These are phyloP conservation scores for Silurus asotus DNA, from an alignment of 2,113 vertebrate genomes.

Conservation along the genomic window DNA sequence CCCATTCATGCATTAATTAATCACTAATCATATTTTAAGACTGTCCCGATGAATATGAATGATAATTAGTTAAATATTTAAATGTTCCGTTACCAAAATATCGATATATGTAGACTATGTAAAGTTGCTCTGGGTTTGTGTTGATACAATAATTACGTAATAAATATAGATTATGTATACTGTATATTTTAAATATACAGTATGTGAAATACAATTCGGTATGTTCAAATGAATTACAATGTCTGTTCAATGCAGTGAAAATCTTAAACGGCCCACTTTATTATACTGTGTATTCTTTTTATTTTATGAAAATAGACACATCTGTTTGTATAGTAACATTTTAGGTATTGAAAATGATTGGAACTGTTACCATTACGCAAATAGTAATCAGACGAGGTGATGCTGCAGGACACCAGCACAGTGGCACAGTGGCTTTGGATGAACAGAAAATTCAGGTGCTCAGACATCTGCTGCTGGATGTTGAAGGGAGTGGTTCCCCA, in stretches of 20 bases:
- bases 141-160: background rate
- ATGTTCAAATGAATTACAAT: background rate
- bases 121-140: background rate
- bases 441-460: background rate
- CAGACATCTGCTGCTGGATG: slow-evolving; percentile 27
- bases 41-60: background rate
- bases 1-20: too few relatives aligned
- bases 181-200: background rate
- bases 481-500: background rate
- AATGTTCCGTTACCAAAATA: background rate
- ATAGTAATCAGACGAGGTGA: background rate
- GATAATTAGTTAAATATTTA: background rate
- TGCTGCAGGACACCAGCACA: background rate
- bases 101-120: background rate
- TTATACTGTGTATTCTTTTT: background rate
- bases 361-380: background rate
- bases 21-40: background rate
- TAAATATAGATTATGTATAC: background rate
- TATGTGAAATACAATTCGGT: background rate
- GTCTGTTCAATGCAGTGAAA: background rate
- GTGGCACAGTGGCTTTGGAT: background rate
- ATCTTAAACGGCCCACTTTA: background rate
- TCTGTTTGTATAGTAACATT: background rate
- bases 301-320: background rate
- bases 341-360: background rate